Conservation (phyloP, 1,140 invertebrate species). For the Philotrypesis tridentata region DNA sequence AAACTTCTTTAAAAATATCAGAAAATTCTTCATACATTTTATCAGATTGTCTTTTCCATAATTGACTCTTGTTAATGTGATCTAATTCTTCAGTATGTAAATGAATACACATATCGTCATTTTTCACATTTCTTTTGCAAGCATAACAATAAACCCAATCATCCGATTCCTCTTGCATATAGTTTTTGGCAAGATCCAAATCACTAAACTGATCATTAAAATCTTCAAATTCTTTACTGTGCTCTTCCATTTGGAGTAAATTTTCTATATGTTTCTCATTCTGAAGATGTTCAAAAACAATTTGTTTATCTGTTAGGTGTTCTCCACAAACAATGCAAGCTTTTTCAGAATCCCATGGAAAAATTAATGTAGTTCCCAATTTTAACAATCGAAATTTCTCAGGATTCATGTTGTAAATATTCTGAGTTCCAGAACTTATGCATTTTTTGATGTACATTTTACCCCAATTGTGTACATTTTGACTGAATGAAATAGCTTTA, state of each 20-base stretch:
- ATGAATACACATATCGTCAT: constrained; percentile 7
- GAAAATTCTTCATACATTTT: constrained; percentile 23
- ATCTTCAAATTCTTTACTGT: background rate
- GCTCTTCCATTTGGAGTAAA: constrained; percentile 12
- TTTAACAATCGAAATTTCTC: constrained; percentile 2
- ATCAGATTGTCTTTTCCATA: constrained; percentile 3
- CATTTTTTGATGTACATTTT: constrained; percentile 10
- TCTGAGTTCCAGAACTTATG: constrained; percentile 5
- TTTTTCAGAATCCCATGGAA: background rate
- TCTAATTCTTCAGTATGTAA: background rate
- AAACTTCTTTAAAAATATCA: constrained; percentile 25
- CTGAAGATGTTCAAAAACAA: constrained; percentile 38
- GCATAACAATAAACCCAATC: constrained; percentile 38
- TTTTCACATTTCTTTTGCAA: constrained; percentile 33
- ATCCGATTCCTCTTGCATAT: constrained; percentile 26
- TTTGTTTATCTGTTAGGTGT: background rate
- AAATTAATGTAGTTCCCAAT: constrained; percentile 12
- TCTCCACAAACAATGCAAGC: constrained; percentile 4
- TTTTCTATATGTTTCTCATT: constrained; percentile 3
- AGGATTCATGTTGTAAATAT: constrained; percentile 31
- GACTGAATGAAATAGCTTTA: background rate
- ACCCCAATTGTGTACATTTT: background rate
- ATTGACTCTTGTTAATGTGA: background rate
- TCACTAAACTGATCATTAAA: background rate
- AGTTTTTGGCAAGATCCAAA: constrained; percentile 39